Evolutionary conservation across 2,797 vertebrate genomes (phyloP).

Genomic region (Champsocephalus esox): DNA sequence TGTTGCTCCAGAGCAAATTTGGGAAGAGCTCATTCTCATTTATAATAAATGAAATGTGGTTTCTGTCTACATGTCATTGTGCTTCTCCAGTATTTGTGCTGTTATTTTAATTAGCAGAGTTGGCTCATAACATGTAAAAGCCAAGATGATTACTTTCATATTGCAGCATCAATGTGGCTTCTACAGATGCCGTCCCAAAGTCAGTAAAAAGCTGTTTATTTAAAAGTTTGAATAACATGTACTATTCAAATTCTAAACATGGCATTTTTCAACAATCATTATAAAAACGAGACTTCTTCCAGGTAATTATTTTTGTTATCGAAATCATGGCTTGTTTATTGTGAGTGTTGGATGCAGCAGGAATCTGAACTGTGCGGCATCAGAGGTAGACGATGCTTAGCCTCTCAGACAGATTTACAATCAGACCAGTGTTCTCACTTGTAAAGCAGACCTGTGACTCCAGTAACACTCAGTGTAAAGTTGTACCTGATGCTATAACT

Average conservation of each 20-base stretch:
- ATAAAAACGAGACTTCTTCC: background rate
- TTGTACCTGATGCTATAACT: constrained; percentile 11
- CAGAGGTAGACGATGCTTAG: background rate
- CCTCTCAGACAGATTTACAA: constrained; percentile 24
- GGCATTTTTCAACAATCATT: background rate
- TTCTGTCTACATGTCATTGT: background rate
- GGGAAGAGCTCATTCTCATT: background rate
- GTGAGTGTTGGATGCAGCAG: background rate
- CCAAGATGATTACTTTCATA: background rate
- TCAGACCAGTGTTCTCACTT: constrained; percentile 15
- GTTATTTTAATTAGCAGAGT: background rate
- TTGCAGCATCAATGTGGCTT: background rate
- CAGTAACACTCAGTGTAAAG: background rate
- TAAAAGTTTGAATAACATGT: background rate
- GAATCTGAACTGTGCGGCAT: constrained; percentile 4
- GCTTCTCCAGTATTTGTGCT: background rate
- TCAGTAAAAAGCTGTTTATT: background rate
- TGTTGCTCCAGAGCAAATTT: background rate
- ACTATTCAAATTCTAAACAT: too few relatives aligned
- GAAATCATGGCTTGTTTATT: background rate
- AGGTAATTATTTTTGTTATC: background rate
- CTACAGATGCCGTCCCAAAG: background rate
- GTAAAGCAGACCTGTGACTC: constrained; percentile 22
- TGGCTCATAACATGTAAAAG: background rate
- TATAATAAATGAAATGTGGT: background rate